Evolutionary conservation across 2,797 vertebrate species (phyloP).

Genomic region (Cirrhinus molitorella): DNA sequence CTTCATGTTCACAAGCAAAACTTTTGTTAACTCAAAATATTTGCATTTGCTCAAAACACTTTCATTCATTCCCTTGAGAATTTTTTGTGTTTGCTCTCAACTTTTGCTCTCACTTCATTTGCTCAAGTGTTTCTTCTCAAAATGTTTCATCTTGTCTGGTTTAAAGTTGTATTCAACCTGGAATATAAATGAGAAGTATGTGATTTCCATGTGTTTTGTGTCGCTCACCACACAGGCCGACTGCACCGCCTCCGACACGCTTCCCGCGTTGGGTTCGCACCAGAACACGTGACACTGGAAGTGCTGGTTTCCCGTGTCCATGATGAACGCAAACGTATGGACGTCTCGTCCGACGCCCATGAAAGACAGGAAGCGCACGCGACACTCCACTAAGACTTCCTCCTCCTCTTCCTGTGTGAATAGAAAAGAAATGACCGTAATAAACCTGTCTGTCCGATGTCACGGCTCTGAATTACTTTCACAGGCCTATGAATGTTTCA

Average conservation of each 20-base stretch:
- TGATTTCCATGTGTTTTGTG: neutral
- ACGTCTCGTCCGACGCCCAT: constrained; percentile 95
- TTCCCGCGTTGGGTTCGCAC: constrained; percentile 95
- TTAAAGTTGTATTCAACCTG: neutral
- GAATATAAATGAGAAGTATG: neutral
- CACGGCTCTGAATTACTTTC: neutral
- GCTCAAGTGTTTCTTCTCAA: neutral
- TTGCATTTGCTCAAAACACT: neutral
- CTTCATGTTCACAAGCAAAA: too few species aligned
- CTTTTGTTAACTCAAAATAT: too few species aligned
- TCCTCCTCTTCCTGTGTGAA: constrained; percentile 84
- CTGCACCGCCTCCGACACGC: constrained; percentile 95
- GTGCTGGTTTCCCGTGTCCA: constrained; percentile 96
- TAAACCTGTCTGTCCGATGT: neutral
- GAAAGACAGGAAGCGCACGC: constrained; percentile 96
- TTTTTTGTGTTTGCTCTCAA: too few species aligned
- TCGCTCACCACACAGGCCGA: constrained; percentile 94
- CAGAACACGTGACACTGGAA: constrained; percentile 96
- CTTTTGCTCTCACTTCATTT: neutral
- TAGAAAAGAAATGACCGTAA: constrained; percentile 39
- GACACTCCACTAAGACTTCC: constrained; percentile 93
- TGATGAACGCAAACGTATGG: constrained; percentile 96
- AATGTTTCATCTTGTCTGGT: neutral
- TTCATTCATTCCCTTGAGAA: neutral
- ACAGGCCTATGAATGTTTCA: too few species aligned